Conservation (phyloP, 1,140 invertebrate species). For the Geopemphigus sp. region DNA sequence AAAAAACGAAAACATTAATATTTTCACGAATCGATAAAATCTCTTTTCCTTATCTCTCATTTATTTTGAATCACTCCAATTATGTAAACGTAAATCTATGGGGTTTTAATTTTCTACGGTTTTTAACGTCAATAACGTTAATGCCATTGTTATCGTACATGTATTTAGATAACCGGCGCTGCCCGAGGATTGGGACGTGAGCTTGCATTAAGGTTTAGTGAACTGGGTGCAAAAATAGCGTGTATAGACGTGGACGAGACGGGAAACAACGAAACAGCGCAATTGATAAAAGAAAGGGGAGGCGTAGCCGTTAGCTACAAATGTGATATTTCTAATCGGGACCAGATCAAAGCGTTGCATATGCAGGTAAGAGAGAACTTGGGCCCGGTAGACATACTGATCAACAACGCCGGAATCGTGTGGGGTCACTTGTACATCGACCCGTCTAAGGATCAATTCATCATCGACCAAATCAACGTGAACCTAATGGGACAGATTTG, state of each 20-base stretch:
- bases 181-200: constrained; percentile 69
- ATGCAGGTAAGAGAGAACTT: constrained; percentile 51
- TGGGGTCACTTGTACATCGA: constrained; percentile 51
- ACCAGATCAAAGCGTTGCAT: constrained; percentile 51
- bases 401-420: constrained; percentile 55
- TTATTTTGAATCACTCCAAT: no score
- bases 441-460: constrained; percentile 55
- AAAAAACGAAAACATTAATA: no score
- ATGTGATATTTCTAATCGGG: constrained; percentile 56
- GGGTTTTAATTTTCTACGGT: no score
- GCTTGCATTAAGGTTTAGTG: constrained; percentile 64
- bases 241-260: constrained; percentile 65
- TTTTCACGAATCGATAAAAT: no score
- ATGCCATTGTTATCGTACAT: no score
- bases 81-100: no score
- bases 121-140: no score
- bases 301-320: constrained; percentile 52
- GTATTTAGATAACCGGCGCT: constrained; percentile 65
- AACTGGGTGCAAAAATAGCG: constrained; percentile 63
- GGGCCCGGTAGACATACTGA: constrained; percentile 53
- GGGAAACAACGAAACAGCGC: constrained; percentile 59
- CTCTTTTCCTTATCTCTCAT: no score
- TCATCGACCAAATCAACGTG: constrained; percentile 52
- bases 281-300: constrained; percentile 54
- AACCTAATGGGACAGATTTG: constrained; percentile 54